Conservation (phyloP, 2,113 vertebrate species). For the Petrocephalus zakoni region DNA sequence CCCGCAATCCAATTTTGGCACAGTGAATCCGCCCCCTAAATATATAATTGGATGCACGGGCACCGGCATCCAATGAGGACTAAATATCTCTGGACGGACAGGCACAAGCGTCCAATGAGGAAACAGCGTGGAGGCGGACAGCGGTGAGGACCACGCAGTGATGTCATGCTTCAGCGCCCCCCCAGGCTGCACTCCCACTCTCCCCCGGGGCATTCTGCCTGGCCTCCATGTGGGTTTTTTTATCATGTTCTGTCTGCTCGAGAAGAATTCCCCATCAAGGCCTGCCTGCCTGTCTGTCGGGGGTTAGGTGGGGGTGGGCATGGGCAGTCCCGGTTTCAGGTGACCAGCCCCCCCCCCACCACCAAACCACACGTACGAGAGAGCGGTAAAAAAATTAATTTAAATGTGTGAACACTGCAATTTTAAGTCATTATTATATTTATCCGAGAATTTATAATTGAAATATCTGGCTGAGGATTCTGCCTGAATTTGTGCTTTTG, state of each 20-base stretch:
- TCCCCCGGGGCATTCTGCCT: not conserved
- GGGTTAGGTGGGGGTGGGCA: not conserved
- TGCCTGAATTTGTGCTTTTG: not conserved
- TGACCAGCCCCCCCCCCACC: not conserved
- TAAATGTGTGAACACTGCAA: not conserved
- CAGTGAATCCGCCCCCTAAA: not conserved
- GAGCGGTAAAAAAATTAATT: not conserved
- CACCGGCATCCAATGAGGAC: not conserved
- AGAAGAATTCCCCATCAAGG: not conserved
- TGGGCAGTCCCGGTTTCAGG: not conserved
- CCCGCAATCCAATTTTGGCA: constrained; percentile 7
- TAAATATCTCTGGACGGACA: not conserved
- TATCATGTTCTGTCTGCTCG: not conserved
- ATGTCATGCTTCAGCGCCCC: not conserved
- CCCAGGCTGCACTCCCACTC: not conserved
- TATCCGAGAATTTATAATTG: not conserved
- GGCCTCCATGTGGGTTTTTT: not conserved
- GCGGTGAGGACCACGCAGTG: not conserved
- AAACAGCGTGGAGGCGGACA: not conserved
- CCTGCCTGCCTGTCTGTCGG: not conserved
- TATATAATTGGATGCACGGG: not conserved
- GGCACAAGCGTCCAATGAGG: not conserved
- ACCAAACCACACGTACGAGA: not conserved
- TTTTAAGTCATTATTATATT: not conserved
- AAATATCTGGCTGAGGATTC: not conserved